Percentiles rank a stretch among this genome's conserved stretches.
These are phyloP conservation scores for Drosophila leonis DNA, from an alignment of 2,888 invertebrate genomes.

Conservation along the genomic window DNA sequence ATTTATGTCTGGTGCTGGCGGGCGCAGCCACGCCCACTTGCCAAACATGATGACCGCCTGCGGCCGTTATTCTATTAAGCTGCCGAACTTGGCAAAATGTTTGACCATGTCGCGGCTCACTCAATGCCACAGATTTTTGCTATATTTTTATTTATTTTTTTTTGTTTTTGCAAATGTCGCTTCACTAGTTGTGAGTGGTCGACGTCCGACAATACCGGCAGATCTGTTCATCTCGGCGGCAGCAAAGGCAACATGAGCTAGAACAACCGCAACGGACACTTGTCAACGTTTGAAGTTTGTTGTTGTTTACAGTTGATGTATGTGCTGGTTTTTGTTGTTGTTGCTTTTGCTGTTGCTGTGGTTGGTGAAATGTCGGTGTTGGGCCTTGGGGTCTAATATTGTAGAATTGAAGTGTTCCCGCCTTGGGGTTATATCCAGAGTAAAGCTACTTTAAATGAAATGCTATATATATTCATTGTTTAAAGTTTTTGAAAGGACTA, in stretches of 20 bases:
- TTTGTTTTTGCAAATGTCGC: background rate
- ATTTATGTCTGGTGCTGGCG: slow-evolving; percentile 59
- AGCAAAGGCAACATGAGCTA: slow-evolving; percentile 6
- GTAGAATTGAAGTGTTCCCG: slow-evolving; percentile 4
- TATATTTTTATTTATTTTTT: background rate
- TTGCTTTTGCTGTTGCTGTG: background rate
- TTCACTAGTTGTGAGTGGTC: slow-evolving; percentile 23
- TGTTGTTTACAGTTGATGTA: slow-evolving; percentile 26
- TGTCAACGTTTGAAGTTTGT: slow-evolving; percentile 42
- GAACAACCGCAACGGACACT: slow-evolving; percentile 53
- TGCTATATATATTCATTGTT: background rate
- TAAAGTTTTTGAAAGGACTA: background rate
- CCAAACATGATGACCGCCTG: slow-evolving; percentile 32
- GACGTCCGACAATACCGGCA: background rate
- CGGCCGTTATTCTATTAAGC: slow-evolving; percentile 49
- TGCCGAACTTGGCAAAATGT: slow-evolving; percentile 49
- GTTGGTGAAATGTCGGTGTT: slow-evolving; percentile 3
- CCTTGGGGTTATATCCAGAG: background rate
- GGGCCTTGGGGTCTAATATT: slow-evolving; percentile 7
- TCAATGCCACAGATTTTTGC: slow-evolving; percentile 33
- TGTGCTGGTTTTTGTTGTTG: slow-evolving; percentile 17
- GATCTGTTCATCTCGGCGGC: background rate
- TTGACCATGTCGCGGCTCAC: slow-evolving; percentile 31
- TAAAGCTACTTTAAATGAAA: background rate
- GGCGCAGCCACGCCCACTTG: slow-evolving; percentile 36